phyloP scores from a whole-genome alignment of 2,113 vertebrate species.

The Psettodes erumei region DNA sequence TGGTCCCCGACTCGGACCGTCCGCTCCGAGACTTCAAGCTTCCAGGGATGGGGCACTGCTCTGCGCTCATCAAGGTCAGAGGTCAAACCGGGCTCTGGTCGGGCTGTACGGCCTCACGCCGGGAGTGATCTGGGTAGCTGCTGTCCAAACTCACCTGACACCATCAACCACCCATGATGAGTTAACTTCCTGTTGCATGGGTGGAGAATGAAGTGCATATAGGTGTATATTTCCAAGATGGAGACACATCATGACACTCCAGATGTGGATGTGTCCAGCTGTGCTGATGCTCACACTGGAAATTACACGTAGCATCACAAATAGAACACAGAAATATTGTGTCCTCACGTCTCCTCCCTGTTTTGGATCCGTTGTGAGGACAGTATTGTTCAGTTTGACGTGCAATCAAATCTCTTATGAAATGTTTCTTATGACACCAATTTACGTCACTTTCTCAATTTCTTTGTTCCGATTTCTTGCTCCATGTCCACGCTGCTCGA shows the following conservation, averaged over 20 bases:
- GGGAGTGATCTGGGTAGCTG: too few species aligned
- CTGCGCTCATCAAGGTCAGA: constrained; percentile 94
- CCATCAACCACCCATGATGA: too few species aligned
- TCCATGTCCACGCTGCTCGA: neutral
- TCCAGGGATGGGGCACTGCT: constrained; percentile 93
- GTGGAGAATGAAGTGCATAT: neutral
- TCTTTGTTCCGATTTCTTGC: too few species aligned
- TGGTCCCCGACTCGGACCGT: constrained; percentile 70
- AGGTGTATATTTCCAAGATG: too few species aligned
- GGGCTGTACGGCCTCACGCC: too few species aligned
- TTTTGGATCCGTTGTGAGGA: neutral
- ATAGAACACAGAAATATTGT: neutral
- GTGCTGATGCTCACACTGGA: too few species aligned
- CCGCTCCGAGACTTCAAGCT: constrained; percentile 55
- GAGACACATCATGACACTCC: too few species aligned
- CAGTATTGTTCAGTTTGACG: neutral
- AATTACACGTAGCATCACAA: neutral
- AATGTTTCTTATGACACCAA: neutral
- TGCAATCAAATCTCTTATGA: neutral
- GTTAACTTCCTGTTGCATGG: neutral
- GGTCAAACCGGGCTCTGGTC: constrained; percentile 36
- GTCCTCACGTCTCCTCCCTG: neutral
- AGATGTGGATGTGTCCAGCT: too few species aligned
- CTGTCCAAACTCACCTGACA: neutral
- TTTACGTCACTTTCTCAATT: neutral